phyloP scores from a whole-genome alignment of 2,797 vertebrate genomes.

The Xenopus petersii region DNA sequence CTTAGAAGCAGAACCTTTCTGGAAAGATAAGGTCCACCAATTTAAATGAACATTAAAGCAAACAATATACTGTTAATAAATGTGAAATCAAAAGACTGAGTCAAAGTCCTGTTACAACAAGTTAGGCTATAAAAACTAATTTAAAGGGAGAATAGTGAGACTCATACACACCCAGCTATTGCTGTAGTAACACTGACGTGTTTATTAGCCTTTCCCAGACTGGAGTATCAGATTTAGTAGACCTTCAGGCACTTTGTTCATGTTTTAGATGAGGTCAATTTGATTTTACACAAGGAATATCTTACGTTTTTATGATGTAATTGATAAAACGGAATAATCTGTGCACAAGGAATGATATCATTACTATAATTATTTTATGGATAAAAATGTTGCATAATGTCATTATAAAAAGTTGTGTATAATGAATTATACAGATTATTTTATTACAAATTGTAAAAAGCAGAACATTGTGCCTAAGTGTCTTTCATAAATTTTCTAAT shows the following conservation, averaged over 20 bases:
- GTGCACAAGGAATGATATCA: background rate
- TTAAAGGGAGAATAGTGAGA: background rate
- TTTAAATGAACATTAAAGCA: too few species aligned
- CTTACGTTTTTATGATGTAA: background rate
- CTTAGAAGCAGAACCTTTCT: too few species aligned
- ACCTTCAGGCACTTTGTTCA: background rate
- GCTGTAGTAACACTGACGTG: background rate
- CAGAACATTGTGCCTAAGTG: too few species aligned
- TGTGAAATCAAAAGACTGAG: background rate
- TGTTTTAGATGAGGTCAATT: background rate
- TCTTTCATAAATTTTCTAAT: too few species aligned
- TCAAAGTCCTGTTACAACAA: background rate
- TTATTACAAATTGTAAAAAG: too few species aligned
- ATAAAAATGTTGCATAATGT: background rate
- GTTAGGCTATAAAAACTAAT: background rate
- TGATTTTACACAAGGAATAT: background rate
- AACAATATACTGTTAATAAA: too few species aligned
- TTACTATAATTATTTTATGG: constrained; percentile 12
- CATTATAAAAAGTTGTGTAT: too few species aligned
- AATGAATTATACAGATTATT: too few species aligned
- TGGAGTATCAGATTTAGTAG: background rate
- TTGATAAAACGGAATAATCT: background rate
- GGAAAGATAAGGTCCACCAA: too few species aligned
- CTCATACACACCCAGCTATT: constrained; percentile 24
- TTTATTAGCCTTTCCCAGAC: background rate